A percentile compares a stretch with the other conserved stretches of the same genome.
Conservation (phyloP, 2,113 vertebrate species). For the Anhinga rufa region DNA sequence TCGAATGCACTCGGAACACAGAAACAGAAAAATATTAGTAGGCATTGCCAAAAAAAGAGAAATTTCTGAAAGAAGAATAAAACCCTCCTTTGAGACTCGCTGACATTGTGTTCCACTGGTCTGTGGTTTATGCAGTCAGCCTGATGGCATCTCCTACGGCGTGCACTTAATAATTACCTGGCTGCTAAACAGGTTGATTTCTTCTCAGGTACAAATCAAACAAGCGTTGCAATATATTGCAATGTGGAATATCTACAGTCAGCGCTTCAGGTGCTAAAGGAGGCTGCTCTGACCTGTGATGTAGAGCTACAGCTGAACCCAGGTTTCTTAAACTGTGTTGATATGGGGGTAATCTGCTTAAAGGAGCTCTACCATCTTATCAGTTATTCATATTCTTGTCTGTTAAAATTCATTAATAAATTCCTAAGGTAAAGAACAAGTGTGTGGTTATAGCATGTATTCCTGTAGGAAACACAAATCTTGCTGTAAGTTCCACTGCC, state of each 20-base stretch:
- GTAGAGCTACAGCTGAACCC: background rate
- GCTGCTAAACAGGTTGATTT: background rate
- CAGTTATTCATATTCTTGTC: background rate
- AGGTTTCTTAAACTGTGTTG: background rate
- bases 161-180: background rate
- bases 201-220: background rate
- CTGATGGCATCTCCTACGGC: background rate
- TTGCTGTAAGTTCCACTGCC: background rate
- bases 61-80: background rate
- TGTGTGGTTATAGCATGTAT: background rate
- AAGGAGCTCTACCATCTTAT: background rate
- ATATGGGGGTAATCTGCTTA: background rate
- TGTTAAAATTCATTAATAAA: background rate
- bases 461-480: background rate
- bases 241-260: background rate
- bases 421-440: background rate
- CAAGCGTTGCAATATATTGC: background rate
- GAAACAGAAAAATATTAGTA: background rate
- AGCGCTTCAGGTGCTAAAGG: background rate
- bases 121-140: background rate
- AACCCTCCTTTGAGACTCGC: background rate
- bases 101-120: background rate
- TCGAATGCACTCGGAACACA: background rate
- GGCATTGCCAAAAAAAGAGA: background rate
- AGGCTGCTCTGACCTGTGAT: background rate